phyloP scores from a whole-genome alignment of 2,888 invertebrate genomes.

The Aquatica leii region DNA sequence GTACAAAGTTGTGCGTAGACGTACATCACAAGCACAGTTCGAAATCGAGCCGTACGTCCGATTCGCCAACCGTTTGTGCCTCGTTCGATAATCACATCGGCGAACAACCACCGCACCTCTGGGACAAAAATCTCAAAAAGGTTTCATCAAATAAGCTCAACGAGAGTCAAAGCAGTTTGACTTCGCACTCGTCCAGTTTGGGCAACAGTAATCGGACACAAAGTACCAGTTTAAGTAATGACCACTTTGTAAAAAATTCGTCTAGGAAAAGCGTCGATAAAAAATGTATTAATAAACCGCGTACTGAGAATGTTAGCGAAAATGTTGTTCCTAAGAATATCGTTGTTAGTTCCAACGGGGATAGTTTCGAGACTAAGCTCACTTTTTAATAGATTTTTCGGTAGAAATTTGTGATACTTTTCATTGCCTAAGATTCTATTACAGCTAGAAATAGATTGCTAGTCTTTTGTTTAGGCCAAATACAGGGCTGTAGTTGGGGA shows the following conservation, averaged over 20 bases:
- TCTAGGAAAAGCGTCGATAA: slow-evolving; percentile 47
- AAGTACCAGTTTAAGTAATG: slow-evolving; percentile 58
- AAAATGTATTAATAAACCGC: slow-evolving; percentile 40
- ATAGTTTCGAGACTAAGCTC: slow-evolving; percentile 57
- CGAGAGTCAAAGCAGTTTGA: slow-evolving; percentile 59
- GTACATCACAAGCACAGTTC: slow-evolving; percentile 52
- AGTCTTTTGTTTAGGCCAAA: slow-evolving; percentile 5
- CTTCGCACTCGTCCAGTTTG: slow-evolving; percentile 54
- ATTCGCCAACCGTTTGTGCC: slow-evolving; percentile 49
- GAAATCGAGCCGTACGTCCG: slow-evolving; percentile 54
- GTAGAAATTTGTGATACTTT: background rate
- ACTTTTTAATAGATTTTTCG: slow-evolving; percentile 29
- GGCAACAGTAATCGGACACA: slow-evolving; percentile 60
- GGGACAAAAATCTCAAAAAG: slow-evolving; percentile 48
- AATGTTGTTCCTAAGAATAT: slow-evolving; percentile 52
- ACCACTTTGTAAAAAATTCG: slow-evolving; percentile 46
- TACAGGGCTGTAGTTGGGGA: background rate
- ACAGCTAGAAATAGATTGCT: background rate
- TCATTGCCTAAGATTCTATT: background rate
- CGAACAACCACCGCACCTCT: slow-evolving; percentile 42
- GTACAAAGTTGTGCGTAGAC: too few species aligned
- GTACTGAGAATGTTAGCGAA: slow-evolving; percentile 31
- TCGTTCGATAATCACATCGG: slow-evolving; percentile 41
- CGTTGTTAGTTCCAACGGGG: slow-evolving; percentile 54
- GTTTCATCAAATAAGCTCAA: slow-evolving; percentile 52